These are phyloP conservation scores for Oryzias sinensis DNA, from an alignment of 2,797 vertebrate species.

Conservation along the genomic window DNA sequence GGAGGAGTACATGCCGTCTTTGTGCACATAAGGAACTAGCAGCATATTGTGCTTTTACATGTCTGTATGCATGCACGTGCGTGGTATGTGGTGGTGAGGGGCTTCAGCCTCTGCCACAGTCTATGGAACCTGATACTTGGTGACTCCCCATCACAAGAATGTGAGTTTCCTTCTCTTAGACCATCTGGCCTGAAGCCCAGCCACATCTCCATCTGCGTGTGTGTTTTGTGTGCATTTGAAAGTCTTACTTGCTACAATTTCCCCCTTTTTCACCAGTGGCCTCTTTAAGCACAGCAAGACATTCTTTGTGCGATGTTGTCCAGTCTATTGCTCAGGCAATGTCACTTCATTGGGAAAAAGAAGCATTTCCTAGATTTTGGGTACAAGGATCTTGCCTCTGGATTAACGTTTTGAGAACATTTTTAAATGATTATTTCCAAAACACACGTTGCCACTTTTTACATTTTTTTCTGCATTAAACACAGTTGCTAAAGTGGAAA, in stretches of 20 bases:
- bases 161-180: slow-evolving; percentile 89
- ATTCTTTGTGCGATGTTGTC: slow-evolving; percentile 49
- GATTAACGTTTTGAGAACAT: too few species aligned
- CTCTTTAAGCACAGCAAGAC: slow-evolving; percentile 61
- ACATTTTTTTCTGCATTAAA: too few species aligned
- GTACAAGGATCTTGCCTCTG: not conserved
- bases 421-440: too few species aligned
- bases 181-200: slow-evolving; percentile 78
- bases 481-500: too few species aligned
- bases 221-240: slow-evolving; percentile 35
- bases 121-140: slow-evolving; percentile 97
- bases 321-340: slow-evolving; percentile 25
- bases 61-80: slow-evolving; percentile 25
- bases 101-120: slow-evolving; percentile 84
- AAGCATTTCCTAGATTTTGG: not conserved
- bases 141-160: slow-evolving; percentile 98
- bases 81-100: slow-evolving; percentile 68
- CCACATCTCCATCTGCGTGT: slow-evolving; percentile 89
- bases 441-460: too few species aligned
- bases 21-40: slow-evolving; percentile 10
- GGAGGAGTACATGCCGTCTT: not conserved
- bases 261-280: slow-evolving; percentile 64
- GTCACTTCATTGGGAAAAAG: slow-evolving; percentile 26
- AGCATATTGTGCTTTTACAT: slow-evolving; percentile 23
- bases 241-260: slow-evolving; percentile 61